Base-by-base conservation (phyloP, 1,140 invertebrate genomes). In the Scaptomyza pallida region DNA sequence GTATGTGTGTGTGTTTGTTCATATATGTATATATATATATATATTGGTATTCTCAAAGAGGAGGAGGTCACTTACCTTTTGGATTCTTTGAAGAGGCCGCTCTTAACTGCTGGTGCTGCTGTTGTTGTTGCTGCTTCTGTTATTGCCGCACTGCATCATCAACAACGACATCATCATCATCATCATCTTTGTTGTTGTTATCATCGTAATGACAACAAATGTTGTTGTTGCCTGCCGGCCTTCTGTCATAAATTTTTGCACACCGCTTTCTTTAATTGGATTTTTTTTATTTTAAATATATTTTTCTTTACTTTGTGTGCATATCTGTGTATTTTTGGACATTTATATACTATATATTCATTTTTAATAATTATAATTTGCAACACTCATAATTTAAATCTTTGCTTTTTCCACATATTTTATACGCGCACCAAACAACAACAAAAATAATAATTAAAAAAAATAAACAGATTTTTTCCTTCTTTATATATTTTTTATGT, bases 21-120 rank as follows among this genome's bases (percentile, higher is more conserved):
- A n/a, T n/a, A n/a, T n/a, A n/a, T 6, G 26, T 26, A 5, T n/a
- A n/a, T n/a, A 16, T 17, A 17, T 52, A 21, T 30, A 16, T 17
- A 21, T 71, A 21, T 52, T 73, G 17, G 51, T 75, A 52, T 13
- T 33, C 37, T n/a, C n/a, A n/a, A 54, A 72, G 5, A 26, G 23
- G 23, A 26, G 65, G 56, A 80, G 80, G 80, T 85, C 80, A 85
- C 80, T 85, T 85, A 85, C 80, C 80, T 85, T 83, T 85, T 61
- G 77, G 26, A 73, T n/a, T n/a, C n/a, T 48, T 72, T 72, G 47
- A 35, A 35, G 59, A 48, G 44, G 44, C 45, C 67, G 72, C 52
- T 63, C 45, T 57, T 57, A 47, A 30, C 57, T 50, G 23, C 23
- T 44, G 40, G 8, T 43, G 47, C 13, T 26, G 52, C 19, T 37